A percentile compares a stretch with the other conserved stretches of the same genome.
phyloP scores from a whole-genome alignment of 2,113 vertebrate genomes.

The Pedionomus torquatus region DNA sequence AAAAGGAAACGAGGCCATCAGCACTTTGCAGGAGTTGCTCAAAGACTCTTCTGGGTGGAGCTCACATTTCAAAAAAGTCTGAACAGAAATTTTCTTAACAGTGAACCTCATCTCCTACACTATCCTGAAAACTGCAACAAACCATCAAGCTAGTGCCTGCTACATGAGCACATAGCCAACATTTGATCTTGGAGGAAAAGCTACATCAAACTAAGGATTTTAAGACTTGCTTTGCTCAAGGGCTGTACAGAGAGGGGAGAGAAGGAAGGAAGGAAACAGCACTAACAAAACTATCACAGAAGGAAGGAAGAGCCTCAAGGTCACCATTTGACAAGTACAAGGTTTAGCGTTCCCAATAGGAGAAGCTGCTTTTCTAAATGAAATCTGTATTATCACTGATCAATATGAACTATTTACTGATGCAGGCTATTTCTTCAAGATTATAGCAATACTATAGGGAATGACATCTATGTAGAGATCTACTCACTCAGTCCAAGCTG shows the following conservation, averaged over 20 bases:
- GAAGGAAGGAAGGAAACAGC: neutral
- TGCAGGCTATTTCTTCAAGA: neutral
- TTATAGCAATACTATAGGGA: neutral
- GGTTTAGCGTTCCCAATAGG: neutral
- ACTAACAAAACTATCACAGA: neutral
- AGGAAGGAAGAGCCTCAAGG: neutral
- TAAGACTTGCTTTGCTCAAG: neutral
- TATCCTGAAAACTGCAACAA: neutral
- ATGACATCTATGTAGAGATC: neutral
- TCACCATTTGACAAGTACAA: neutral
- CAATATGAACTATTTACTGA: neutral
- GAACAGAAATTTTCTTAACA: neutral
- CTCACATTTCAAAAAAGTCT: neutral
- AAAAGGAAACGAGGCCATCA: slow-evolving; percentile 16
- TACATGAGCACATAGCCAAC: neutral
- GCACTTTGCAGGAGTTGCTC: slow-evolving; percentile 22
- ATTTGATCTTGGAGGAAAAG: neutral
- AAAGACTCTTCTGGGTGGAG: neutral
- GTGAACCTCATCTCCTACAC: neutral
- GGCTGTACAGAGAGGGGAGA: neutral
- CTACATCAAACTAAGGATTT: neutral
- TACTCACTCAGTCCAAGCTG: slow-evolving; percentile 89
- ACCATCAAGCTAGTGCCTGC: neutral
- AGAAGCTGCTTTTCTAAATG: neutral
- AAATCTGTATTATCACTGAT: neutral